Base-by-base conservation (phyloP, 2,888 invertebrate genomes). In the Biston stratarius region DNA sequence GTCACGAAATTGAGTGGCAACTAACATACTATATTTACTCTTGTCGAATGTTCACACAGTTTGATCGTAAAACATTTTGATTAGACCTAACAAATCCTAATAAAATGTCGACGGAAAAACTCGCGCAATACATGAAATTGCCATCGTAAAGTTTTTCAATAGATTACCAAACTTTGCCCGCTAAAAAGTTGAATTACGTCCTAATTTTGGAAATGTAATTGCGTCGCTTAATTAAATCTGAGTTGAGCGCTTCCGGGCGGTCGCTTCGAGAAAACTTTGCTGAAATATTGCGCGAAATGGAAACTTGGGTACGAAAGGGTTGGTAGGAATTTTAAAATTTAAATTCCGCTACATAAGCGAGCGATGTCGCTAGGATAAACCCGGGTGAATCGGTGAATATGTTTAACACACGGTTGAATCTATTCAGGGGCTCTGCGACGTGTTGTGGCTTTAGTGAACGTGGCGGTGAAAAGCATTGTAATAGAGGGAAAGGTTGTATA, bases 191-290 rank as follows among this genome's bases (percentile, higher is more conserved):
- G 44, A 60, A 68, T 60, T 64, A 64, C 63, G 59, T 45, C 52
- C 47, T 51, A 56, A 70, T 71, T 70, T 70, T 60, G 64, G 55
- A 42, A 61, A 67, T 71, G 53, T 60, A 64, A 70, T 65, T 63
- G 49, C 67, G 58, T 56, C 59, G 63, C 69, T 71, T 74, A 71
- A 74, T 74, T 74, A 70, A 71, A 72, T 64, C 67, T 55, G 61
- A 62, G 49, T 14, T 60, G 45, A 60, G 36, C 57, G 60, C 62
- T 58, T 57, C 61, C 63, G 60, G 47, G 36, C 34, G 59, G 59
- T 62, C 59, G 67, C 59, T 60, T 51, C 53, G 10, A 45, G 15
- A 42, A 63, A 70, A 74, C 44, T 66, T 70, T 66, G 42, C 47
- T 65, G 64, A 67, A 61, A 64, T 65, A 56, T 67, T 51, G 34